A percentile compares a stretch with the other conserved stretches of the same genome.
Evolutionary conservation across 1,140 invertebrate genomes (phyloP).

Genomic region (Capitella teleta): DNA sequence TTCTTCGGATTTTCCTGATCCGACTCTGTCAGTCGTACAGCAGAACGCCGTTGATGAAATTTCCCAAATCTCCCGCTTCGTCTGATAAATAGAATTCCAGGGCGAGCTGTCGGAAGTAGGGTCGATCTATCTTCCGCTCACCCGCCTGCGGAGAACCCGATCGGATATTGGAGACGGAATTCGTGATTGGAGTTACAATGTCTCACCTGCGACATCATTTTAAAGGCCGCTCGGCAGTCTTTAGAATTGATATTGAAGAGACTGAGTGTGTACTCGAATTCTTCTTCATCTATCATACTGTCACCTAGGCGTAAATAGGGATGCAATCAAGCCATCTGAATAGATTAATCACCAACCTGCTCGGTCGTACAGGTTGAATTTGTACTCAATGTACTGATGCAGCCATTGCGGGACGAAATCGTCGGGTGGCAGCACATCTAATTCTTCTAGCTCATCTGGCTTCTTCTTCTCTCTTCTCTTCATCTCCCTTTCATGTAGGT

Average conservation of each 20-base stretch:
- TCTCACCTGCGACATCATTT: slow-evolving; percentile 38
- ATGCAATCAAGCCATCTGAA: too few relatives aligned
- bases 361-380: slow-evolving; percentile 38
- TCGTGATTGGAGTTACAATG: too few relatives aligned
- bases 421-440: background rate
- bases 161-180: background rate
- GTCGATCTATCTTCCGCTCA: slow-evolving; percentile 27
- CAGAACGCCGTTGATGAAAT: slow-evolving; percentile 40
- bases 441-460: slow-evolving; percentile 12
- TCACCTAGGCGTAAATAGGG: too few relatives aligned
- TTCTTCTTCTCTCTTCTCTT: slow-evolving; percentile 1
- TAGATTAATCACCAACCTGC: slow-evolving; percentile 20
- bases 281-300: slow-evolving; percentile 34
- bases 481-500: background rate
- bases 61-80: slow-evolving; percentile 35
- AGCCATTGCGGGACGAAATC: slow-evolving; percentile 32
- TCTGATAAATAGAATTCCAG: slow-evolving; percentile 36
- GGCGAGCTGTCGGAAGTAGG: slow-evolving; percentile 34
- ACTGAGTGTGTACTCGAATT: slow-evolving; percentile 38
- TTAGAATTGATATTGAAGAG: slow-evolving; percentile 34
- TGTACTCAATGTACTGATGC: slow-evolving; percentile 36
- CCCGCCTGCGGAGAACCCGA: too few relatives aligned
- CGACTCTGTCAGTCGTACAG: slow-evolving; percentile 22
- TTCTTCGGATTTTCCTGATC: too few relatives aligned
- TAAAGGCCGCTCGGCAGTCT: slow-evolving; percentile 29